Conservation (phyloP, 2,888 invertebrate species). For the Scaptodrosophila latifasciaeformis region DNA sequence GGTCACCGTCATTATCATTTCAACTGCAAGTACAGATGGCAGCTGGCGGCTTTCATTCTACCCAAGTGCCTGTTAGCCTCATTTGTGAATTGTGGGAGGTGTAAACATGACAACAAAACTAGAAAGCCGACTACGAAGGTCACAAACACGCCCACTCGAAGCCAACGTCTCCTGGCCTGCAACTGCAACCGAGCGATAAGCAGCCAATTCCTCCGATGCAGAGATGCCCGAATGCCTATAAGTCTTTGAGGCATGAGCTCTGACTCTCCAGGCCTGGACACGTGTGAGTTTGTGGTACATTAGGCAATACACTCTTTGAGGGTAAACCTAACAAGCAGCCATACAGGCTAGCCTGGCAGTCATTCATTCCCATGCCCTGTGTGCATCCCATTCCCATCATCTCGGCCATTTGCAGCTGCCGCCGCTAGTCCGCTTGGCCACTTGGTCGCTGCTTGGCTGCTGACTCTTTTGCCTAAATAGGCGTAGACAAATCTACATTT, state of each 20-base stretch:
- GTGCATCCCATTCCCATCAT: too few relatives aligned
- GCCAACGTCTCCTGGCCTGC: slow-evolving; percentile 7
- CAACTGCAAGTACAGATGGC: slow-evolving; percentile 39
- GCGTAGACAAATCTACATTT: slow-evolving; percentile 55
- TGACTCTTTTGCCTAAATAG: slow-evolving; percentile 35
- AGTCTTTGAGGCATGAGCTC: too few relatives aligned
- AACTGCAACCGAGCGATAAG: slow-evolving; percentile 48
- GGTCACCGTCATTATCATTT: slow-evolving; percentile 62
- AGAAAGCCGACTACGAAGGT: slow-evolving; percentile 33
- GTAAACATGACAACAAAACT: slow-evolving; percentile 29
- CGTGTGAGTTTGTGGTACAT: too few relatives aligned
- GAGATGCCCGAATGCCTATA: too few relatives aligned
- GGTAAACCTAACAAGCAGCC: too few relatives aligned
- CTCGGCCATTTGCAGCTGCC: too few relatives aligned
- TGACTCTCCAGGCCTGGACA: slow-evolving; percentile 16
- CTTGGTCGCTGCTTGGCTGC: slow-evolving; percentile 9
- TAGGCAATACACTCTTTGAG: too few relatives aligned
- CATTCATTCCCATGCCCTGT: too few relatives aligned
- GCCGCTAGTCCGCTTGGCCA: too few relatives aligned
- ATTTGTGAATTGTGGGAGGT: slow-evolving; percentile 16
- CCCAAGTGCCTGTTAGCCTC: slow-evolving; percentile 30
- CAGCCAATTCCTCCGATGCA: too few relatives aligned
- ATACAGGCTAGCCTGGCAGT: too few relatives aligned
- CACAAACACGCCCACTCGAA: slow-evolving; percentile 25
- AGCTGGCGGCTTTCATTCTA: slow-evolving; percentile 28